phyloP scores from a whole-genome alignment of 2,797 vertebrate species.

The Sebastolobus altivelis region DNA sequence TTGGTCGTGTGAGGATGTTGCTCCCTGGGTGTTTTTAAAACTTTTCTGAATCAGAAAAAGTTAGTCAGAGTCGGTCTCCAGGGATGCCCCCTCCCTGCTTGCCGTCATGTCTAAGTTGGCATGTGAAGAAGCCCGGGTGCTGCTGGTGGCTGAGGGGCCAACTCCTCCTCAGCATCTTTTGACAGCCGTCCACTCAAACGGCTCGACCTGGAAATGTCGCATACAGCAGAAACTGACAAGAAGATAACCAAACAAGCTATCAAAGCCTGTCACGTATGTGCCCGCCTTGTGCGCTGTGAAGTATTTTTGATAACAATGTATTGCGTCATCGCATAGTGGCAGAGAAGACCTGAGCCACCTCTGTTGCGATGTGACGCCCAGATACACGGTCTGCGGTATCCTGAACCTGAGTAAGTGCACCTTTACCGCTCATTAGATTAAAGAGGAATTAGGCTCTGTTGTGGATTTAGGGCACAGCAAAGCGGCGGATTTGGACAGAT shows the following conservation, averaged over 20 bases:
- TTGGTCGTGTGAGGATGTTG: no score
- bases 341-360: conserved; percentile 11
- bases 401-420: conserved; percentile 71
- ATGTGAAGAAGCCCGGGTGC: background rate
- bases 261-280: conserved; percentile 23
- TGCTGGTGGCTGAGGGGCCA: background rate
- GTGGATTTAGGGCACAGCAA: conserved; percentile 81
- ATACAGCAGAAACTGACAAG: conserved; percentile 23
- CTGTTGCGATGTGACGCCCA: conserved; percentile 31
- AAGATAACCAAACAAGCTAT: conserved; percentile 29
- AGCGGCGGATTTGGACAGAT: conserved; percentile 80
- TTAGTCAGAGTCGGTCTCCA: background rate
- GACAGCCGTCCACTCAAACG: conserved; percentile 29
- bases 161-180: conserved; percentile 36
- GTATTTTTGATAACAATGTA: conserved; percentile 11
- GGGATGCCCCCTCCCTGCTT: background rate
- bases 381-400: conserved; percentile 33
- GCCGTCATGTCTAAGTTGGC: conserved; percentile 31
- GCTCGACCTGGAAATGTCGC: conserved; percentile 40
- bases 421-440: conserved; percentile 82
- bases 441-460: conserved; percentile 81
- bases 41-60: background rate
- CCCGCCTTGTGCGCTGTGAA: conserved; percentile 5
- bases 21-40: background rate
- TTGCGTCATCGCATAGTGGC: conserved; percentile 20